Base-by-base conservation (phyloP, 2,113 vertebrate species). In the Silurus meridionalis region DNA sequence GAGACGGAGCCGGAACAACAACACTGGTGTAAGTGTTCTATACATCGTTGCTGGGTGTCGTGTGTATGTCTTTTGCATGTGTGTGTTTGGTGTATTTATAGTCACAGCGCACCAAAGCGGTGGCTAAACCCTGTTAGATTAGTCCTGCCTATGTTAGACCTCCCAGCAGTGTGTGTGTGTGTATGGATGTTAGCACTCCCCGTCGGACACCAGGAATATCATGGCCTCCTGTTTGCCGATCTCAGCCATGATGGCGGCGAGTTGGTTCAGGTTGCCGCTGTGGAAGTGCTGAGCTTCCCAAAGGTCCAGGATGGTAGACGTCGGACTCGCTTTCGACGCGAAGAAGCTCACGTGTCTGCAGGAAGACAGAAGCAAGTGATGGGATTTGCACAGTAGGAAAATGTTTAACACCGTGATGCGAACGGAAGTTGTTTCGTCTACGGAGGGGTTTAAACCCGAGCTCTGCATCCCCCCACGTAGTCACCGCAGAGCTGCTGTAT, bases 201-300 rank as follows among this genome's bases (percentile, higher is more conserved):
- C 98, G 89, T 99, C 98, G 0, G 97, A 98, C 91, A 99, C 97
- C 53, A 97, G 94, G 87, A 99, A 98, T 92, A 99, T 97, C 93
- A 97, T 96, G 90, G 97, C 90, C 9, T 99, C 97, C 90, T 98
- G 98, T 92, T 98, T 98, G 94, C 98, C 98, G 75, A 99, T 96
- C 92, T 99, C 97, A 0, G 98, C 97, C 96, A 99, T 97, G 3
- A 98, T 96, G 0, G 97, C 93, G 0, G 98, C 98, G 94, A 99
- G 94, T 95, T 98, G 97, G 86, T 98, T 97, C 94, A 99, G 97
- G 95, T 99, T 99, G 91, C 98, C 97, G 1, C 95, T 97, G 94
- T 98, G 97, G 94, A 99, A 99, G 93, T 99, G 98, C 86, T 96
- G 96, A 0, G 97, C 95, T 94, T 99, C 98, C 98, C 98, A 99